Percentiles rank a stretch among this genome's conserved stretches.
Conservation (phyloP, 2,113 vertebrate genomes). For the Microcebus jonahi region DNA sequence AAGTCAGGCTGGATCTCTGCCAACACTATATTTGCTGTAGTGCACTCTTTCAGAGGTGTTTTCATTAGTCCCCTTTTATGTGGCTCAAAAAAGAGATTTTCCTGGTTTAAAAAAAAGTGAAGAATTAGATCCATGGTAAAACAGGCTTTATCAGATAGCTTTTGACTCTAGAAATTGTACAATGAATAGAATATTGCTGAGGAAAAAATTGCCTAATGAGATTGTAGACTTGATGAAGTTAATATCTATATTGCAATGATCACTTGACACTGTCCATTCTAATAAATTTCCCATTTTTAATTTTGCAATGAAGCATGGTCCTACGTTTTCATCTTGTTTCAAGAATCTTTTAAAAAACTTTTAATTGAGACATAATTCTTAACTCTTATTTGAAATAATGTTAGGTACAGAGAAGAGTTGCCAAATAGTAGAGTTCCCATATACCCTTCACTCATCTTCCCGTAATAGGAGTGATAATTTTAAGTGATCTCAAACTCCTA, state of each 20-base stretch:
- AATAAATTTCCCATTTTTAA: constrained; percentile 34
- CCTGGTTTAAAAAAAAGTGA: constrained; percentile 79
- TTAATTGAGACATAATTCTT: background rate
- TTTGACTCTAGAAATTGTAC: background rate
- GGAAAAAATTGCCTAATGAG: constrained; percentile 12
- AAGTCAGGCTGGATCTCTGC: constrained; percentile 82
- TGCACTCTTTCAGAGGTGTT: constrained; percentile 84
- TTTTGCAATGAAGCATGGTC: background rate
- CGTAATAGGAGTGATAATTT: background rate
- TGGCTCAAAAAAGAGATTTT: constrained; percentile 86
- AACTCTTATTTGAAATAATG: constrained; percentile 33
- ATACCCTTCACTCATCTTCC: constrained; percentile 1
- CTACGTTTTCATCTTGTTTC: constrained; percentile 19
- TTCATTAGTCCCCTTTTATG: constrained; percentile 73
- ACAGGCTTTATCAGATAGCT: background rate
- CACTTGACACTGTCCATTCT: background rate
- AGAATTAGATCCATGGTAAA: constrained; percentile 43
- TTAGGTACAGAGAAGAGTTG: constrained; percentile 38
- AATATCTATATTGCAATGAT: background rate
- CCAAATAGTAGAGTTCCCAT: background rate
- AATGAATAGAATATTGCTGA: background rate
- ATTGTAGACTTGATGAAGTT: background rate
- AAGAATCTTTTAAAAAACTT: background rate
- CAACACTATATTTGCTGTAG: constrained; percentile 67
- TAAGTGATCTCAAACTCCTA: background rate